Evolutionary conservation across 2,888 invertebrate genomes (phyloP).

Genomic region (Agelastica alni): DNA sequence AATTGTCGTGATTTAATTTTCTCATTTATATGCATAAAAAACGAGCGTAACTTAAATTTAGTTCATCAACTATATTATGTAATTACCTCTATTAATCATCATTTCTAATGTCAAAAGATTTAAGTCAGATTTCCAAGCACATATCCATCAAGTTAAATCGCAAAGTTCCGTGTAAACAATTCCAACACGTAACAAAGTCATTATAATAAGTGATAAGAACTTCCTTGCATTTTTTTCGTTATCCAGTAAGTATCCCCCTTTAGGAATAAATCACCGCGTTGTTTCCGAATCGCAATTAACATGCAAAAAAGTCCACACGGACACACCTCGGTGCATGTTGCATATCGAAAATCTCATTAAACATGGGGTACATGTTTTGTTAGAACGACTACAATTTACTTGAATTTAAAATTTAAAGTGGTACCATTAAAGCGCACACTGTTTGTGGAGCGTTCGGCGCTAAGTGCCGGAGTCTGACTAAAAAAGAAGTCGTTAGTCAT

Average conservation of each 20-base stretch:
- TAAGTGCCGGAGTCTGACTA: too few species aligned
- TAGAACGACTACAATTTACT: conserved; percentile 16
- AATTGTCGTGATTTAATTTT: too few species aligned
- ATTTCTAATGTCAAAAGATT: conserved; percentile 24
- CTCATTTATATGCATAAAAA: background rate
- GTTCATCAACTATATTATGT: conserved; percentile 14
- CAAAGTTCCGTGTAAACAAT: conserved; percentile 28
- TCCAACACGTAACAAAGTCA: conserved; percentile 30
- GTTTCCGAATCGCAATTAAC: conserved; percentile 27
- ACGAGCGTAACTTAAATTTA: background rate
- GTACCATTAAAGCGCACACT: conserved; percentile 10
- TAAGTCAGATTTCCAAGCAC: conserved; percentile 22
- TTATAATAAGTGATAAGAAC: conserved; percentile 33
- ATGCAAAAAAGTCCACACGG: conserved; percentile 29
- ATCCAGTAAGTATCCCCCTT: conserved; percentile 2
- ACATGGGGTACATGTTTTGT: conserved; percentile 19
- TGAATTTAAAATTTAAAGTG: conserved; percentile 8
- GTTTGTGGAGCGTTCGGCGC: conserved; percentile 6
- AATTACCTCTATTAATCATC: conserved; percentile 20
- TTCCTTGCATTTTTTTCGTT: conserved; percentile 22
- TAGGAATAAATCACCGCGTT: conserved; percentile 28
- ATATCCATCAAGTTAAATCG: conserved; percentile 27
- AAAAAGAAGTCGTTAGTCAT: too few species aligned
- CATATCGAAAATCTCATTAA: conserved; percentile 27
- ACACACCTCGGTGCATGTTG: conserved; percentile 27